These are phyloP conservation scores for Pangasius djambal DNA, from an alignment of 2,797 vertebrate species.

Conservation along the genomic window DNA sequence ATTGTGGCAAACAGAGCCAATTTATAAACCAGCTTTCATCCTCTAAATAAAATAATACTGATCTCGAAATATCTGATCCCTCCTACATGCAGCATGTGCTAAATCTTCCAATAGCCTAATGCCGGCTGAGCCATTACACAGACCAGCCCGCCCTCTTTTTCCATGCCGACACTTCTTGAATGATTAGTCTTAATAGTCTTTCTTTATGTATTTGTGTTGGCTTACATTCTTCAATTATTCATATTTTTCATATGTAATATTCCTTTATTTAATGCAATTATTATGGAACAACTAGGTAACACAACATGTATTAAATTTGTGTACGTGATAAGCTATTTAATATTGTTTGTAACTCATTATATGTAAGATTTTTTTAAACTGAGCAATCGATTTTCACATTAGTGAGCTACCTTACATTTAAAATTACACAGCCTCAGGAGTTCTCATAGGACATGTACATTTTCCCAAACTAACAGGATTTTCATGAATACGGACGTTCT, in stretches of 20 bases:
- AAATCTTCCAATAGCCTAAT: background rate
- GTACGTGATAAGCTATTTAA: background rate
- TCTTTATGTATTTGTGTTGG: background rate
- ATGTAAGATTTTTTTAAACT: background rate
- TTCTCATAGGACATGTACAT: background rate
- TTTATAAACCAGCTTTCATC: background rate
- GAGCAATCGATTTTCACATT: background rate
- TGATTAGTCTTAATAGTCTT: background rate
- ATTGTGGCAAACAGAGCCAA: background rate
- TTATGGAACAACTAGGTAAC: background rate
- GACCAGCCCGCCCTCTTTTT: background rate
- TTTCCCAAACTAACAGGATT: background rate
- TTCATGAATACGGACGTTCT: background rate
- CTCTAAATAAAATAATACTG: background rate
- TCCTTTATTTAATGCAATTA: background rate
- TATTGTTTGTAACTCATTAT: too few species aligned
- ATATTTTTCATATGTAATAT: background rate
- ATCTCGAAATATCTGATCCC: background rate
- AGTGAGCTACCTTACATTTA: background rate
- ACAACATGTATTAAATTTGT: background rate
- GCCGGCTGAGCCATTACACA: background rate
- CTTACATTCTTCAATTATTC: background rate
- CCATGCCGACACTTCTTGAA: background rate
- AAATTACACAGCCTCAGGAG: background rate
- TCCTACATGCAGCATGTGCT: constrained; percentile 7